Evolutionary conservation across 2,888 invertebrate genomes (phyloP).

Genomic region (Heliconius hortense): DNA sequence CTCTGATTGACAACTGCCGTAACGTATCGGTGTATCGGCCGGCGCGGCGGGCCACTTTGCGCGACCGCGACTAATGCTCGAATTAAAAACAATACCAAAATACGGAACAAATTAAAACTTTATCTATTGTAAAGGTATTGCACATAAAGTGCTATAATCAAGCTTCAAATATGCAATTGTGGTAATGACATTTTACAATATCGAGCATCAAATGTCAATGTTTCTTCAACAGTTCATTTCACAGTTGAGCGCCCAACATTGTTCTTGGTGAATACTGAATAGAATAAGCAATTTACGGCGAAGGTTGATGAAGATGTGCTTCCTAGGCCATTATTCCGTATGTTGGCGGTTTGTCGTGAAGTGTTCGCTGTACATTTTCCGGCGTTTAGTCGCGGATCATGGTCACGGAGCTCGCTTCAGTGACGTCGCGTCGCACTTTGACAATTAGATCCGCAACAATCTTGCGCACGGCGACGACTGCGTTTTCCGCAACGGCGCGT

Average conservation of each 20-base stretch:
- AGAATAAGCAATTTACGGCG: conserved; percentile 14
- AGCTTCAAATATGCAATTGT: background rate
- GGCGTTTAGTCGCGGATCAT: conserved; percentile 30
- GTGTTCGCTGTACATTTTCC: conserved; percentile 6
- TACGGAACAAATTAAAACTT: background rate
- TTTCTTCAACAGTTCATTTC: conserved; percentile 10
- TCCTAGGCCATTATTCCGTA: conserved; percentile 21
- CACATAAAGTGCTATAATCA: background rate
- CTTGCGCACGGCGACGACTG: conserved; percentile 60
- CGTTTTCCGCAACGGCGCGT: conserved; percentile 40
- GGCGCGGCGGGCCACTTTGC: conserved; percentile 52
- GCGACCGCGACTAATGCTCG: conserved; percentile 55
- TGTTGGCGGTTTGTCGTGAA: conserved; percentile 26
- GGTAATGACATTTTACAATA: background rate
- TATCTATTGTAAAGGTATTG: background rate
- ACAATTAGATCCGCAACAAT: conserved; percentile 77
- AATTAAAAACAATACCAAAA: conserved; percentile 50
- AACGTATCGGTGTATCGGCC: conserved; percentile 60
- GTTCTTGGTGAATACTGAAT: conserved; percentile 18
- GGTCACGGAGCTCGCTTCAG: conserved; percentile 30
- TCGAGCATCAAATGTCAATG: conserved; percentile 6
- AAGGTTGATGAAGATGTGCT: conserved; percentile 11
- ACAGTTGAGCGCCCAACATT: conserved; percentile 5
- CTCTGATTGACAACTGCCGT: conserved; percentile 75
- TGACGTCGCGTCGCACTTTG: conserved; percentile 59